A percentile compares a stretch with the other conserved stretches of the same genome.
phyloP scores from a whole-genome alignment of 1,140 invertebrate species.

The Drosophila lacertosa region DNA sequence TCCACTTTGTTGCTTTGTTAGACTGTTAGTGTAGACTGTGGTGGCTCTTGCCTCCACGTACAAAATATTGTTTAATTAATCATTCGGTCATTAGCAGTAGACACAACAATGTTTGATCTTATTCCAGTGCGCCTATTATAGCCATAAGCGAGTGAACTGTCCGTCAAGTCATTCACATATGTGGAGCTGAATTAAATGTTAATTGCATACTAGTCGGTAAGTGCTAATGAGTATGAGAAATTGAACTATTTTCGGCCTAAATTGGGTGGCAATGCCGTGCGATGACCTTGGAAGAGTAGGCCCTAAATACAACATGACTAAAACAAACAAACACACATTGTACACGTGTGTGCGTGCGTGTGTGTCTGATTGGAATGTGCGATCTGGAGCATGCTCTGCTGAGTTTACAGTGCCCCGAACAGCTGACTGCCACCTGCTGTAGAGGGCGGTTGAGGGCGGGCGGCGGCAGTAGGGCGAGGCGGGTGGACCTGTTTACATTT shows the following conservation, averaged over 20 bases:
- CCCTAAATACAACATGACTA: slow-evolving; percentile 44
- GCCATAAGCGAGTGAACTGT: slow-evolving; percentile 4
- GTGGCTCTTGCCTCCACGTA: slow-evolving; percentile 19
- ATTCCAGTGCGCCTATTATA: not conserved
- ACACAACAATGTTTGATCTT: slow-evolving; percentile 28
- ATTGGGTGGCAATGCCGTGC: slow-evolving; percentile 52
- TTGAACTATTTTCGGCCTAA: slow-evolving; percentile 34
- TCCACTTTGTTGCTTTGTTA: slow-evolving; percentile 5
- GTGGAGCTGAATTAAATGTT: slow-evolving; percentile 8
- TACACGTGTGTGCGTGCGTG: slow-evolving; percentile 4
- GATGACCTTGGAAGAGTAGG: slow-evolving; percentile 53
- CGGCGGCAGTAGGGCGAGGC: not conserved
- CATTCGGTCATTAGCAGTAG: slow-evolving; percentile 12
- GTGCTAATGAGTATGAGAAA: slow-evolving; percentile 18
- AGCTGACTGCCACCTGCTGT: slow-evolving; percentile 46
- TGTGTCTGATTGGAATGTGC: slow-evolving; percentile 26
- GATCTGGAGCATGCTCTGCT: slow-evolving; percentile 27
- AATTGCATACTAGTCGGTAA: slow-evolving; percentile 17
- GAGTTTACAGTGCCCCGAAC: slow-evolving; percentile 23
- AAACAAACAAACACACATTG: slow-evolving; percentile 35
- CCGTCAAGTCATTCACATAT: not conserved
- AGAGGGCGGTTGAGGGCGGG: not conserved
- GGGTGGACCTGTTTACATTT: slow-evolving; percentile 1
- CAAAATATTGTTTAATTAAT: slow-evolving; percentile 25
- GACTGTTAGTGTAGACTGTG: slow-evolving; percentile 17